Evolutionary conservation across 2,888 invertebrate genomes (phyloP).

Genomic region (Melanotus villosus): DNA sequence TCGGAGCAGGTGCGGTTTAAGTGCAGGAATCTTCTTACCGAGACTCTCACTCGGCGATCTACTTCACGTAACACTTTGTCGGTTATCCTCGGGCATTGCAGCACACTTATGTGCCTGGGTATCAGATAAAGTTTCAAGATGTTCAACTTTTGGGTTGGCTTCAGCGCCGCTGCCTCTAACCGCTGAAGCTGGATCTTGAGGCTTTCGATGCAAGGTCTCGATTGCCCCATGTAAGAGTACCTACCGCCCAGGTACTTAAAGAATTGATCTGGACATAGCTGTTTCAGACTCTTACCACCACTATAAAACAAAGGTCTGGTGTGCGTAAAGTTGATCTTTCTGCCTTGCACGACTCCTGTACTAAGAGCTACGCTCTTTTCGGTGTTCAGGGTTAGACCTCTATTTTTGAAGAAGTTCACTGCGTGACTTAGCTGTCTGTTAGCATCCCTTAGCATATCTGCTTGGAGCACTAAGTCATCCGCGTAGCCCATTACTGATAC

Average conservation of each 20-base stretch:
- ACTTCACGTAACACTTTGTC: not conserved
- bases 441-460: constrained; percentile 19
- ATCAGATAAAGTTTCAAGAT: not conserved
- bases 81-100: not conserved
- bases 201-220: not conserved
- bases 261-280: not conserved
- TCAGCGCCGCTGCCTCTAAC: constrained; percentile 6
- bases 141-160: constrained; percentile 10
- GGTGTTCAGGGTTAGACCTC: constrained; percentile 40
- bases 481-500: constrained; percentile 46
- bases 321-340: constrained; percentile 37
- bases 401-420: constrained; percentile 28
- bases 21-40: not conserved
- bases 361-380: constrained; percentile 40
- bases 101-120: not conserved
- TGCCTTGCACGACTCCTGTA: constrained; percentile 42
- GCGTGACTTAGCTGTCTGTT: constrained; percentile 24
- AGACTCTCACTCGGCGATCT: too few relatives aligned
- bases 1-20: constrained; percentile 5
- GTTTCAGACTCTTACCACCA: constrained; percentile 8
- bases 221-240: not conserved
- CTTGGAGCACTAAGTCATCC: constrained; percentile 47
- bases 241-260: not conserved
- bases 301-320: constrained; percentile 33
- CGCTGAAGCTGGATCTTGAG: not conserved